Conservation (phyloP, 2,797 vertebrate genomes). For the Prionace glauca region DNA sequence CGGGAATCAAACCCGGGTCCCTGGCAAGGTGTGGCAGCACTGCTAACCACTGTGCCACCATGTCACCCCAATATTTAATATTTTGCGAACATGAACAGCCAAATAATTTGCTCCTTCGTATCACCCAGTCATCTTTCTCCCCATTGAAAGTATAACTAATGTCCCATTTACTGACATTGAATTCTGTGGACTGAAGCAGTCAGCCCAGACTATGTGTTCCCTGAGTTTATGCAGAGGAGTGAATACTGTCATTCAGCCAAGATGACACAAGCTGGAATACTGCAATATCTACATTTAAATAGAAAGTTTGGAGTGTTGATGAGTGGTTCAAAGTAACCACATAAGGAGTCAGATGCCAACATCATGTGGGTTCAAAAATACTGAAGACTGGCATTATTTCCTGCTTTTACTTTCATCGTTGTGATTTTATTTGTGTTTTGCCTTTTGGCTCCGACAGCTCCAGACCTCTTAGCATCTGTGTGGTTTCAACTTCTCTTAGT, state of each 20-base stretch:
- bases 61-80: too few relatives aligned
- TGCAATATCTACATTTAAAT: neutral
- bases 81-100: too few relatives aligned
- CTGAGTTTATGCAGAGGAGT: neutral
- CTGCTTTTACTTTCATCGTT: neutral
- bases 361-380: neutral
- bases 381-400: neutral
- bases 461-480: neutral
- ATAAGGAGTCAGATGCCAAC: neutral
- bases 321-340: neutral
- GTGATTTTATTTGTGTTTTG: neutral
- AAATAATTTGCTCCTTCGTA: too few relatives aligned
- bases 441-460: neutral
- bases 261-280: neutral
- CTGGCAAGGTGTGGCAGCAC: too few relatives aligned
- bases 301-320: neutral
- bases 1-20: too few relatives aligned
- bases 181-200: neutral
- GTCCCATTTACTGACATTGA: neutral
- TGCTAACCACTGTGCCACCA: too few relatives aligned
- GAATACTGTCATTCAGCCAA: neutral
- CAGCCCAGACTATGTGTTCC: neutral
- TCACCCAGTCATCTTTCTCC: neutral
- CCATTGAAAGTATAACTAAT: neutral
- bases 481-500: neutral